These are phyloP conservation scores for Agapostemon virescens DNA, from an alignment of 2,888 invertebrate genomes.

Conservation along the genomic window DNA sequence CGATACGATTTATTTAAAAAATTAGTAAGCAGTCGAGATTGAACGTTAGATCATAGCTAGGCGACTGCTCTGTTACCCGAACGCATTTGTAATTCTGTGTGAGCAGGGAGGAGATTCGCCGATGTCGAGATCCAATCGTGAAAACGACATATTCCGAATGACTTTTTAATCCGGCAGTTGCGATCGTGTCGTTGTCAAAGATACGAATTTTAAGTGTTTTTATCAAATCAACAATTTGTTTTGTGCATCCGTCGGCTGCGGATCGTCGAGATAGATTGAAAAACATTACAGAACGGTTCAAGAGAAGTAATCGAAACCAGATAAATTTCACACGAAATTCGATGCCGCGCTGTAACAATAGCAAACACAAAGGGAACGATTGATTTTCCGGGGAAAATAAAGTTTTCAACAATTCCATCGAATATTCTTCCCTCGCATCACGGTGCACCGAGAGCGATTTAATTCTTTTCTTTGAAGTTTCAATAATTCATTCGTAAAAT, in stretches of 20 bases:
- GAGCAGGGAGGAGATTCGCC: too few species aligned
- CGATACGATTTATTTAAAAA: too few species aligned
- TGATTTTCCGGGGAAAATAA: background rate
- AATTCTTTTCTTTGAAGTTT: background rate
- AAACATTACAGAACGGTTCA: background rate
- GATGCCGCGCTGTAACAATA: background rate
- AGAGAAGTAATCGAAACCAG: background rate
- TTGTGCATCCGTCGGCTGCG: background rate
- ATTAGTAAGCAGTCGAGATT: too few species aligned
- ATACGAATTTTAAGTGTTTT: background rate
- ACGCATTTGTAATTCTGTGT: too few species aligned
- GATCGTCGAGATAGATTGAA: background rate
- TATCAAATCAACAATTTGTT: background rate
- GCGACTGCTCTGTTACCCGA: too few species aligned
- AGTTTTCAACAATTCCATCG: conserved; percentile 1
- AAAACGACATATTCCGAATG: too few species aligned
- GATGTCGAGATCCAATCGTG: too few species aligned
- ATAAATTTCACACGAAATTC: background rate
- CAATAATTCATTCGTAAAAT: conserved; percentile 1
- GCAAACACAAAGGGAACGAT: background rate
- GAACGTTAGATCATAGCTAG: too few species aligned
- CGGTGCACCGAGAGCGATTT: background rate
- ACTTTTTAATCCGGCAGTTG: too few species aligned
- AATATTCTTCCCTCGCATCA: background rate
- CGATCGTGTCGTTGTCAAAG: too few species aligned